A percentile compares a stretch with the other conserved stretches of the same genome.
These are phyloP conservation scores for Arvicanthis niloticus DNA, from an alignment of 2,113 vertebrate species.

Conservation along the genomic window DNA sequence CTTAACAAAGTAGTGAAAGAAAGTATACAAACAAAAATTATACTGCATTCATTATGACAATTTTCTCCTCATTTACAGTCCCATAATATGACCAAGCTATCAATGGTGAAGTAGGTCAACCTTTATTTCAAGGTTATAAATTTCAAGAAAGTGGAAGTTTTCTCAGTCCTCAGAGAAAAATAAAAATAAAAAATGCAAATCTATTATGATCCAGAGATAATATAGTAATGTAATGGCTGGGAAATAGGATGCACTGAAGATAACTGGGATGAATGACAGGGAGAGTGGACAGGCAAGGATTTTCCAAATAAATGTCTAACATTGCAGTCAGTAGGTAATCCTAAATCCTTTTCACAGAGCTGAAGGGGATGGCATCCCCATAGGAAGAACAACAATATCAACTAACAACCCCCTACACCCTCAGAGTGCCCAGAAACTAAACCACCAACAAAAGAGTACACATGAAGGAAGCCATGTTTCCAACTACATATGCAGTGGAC, in stretches of 20 bases:
- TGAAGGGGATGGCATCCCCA: too few species aligned
- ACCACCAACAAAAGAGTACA: too few species aligned
- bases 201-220: neutral
- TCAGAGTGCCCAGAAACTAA: too few species aligned
- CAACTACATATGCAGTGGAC: too few species aligned
- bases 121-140: neutral
- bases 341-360: neutral
- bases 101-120: neutral
- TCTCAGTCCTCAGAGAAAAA: neutral
- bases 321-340: neutral
- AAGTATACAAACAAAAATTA: neutral
- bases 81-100: neutral
- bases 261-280: neutral
- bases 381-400: too few species aligned
- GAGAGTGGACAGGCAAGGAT: rapidly evolving
- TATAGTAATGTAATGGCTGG: neutral
- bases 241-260: neutral
- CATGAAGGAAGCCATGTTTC: too few species aligned
- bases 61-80: neutral
- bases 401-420: too few species aligned
- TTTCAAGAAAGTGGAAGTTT: neutral
- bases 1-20: neutral
- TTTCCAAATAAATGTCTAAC: neutral
- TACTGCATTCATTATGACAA: neutral
- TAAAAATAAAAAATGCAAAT: neutral